These are phyloP conservation scores for Pherbina coryleti DNA, from an alignment of 2,888 invertebrate species.

Conservation along the genomic window DNA sequence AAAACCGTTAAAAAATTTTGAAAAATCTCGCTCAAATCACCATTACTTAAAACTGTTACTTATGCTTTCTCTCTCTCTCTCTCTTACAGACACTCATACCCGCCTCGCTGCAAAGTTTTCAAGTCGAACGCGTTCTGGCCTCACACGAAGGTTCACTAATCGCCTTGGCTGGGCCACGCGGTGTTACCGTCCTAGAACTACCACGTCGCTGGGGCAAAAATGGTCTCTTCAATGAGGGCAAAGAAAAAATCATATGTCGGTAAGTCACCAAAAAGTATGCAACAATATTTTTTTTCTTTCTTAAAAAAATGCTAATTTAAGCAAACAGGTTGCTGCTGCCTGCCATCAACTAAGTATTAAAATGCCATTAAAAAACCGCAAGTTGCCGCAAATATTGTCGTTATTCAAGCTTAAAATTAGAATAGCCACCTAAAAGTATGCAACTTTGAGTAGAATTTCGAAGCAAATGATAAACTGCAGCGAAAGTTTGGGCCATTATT, in stretches of 20 bases:
- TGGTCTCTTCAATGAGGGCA: slow-evolving; percentile 76
- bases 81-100: slow-evolving; percentile 76
- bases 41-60: too few species aligned
- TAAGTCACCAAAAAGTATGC: slow-evolving; percentile 45
- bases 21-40: too few species aligned
- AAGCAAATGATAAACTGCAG: slow-evolving; percentile 62
- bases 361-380: slow-evolving; percentile 50
- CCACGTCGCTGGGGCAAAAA: slow-evolving; percentile 78
- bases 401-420: slow-evolving; percentile 66
- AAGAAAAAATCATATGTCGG: slow-evolving; percentile 74
- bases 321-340: slow-evolving; percentile 4
- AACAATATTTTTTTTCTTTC: neutral
- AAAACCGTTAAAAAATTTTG: neutral
- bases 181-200: slow-evolving; percentile 77
- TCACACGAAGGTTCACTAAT: slow-evolving; percentile 77
- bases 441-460: slow-evolving; percentile 41
- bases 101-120: slow-evolving; percentile 75
- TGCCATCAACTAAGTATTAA: slow-evolving; percentile 62
- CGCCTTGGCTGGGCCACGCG: slow-evolving; percentile 76
- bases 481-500: slow-evolving; percentile 60
- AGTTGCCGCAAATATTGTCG: slow-evolving; percentile 59
- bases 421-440: slow-evolving; percentile 53
- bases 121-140: slow-evolving; percentile 75
- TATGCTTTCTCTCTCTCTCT: neutral
- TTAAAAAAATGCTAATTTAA: slow-evolving; percentile 33